Evolutionary conservation across 2,797 vertebrate species (phyloP), one percentile per base, ranked within the genome.

Genomic region (Anabas testudineus): DNA sequence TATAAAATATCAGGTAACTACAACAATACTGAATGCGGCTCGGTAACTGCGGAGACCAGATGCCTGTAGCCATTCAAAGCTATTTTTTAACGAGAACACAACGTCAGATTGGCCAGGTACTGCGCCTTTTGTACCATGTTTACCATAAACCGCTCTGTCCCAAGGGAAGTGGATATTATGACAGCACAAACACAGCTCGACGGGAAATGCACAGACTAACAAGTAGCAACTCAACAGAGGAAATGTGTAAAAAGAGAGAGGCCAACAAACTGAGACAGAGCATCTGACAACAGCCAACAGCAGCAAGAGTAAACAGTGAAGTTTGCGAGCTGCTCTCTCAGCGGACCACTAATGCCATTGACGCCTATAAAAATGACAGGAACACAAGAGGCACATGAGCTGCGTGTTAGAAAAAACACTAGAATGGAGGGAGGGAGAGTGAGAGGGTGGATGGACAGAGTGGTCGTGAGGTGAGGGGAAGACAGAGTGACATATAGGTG

Each of bases 1-100:
- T 45, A 63, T 93, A 91, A 93, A 93, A 90, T 83, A 84, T 88
- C 91, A 93, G 92, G 92, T 93, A 91, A 93, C 93, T 91, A 94
- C 89, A 94, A 93, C 92, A 93, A 76, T 91, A 83, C 88, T 53
- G 54, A 81, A 86, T 70, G 82, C 80, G 80, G 82, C 78, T 81
- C 32, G n/a, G 87, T 88, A 86, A 84, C 88, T 73, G 84, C 84
- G 88, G 88, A 88, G 84, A 90, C 82, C 85, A 81, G 80, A 88
- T 72, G 87, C 87, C 89, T 69, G 78, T 46, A 82, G 86, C 72
- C 49, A 89, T 87, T 63, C 67, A 16, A 66, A 65, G 57, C 72
- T 78, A 34, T 83, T 82, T 56, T 81, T 88, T 84, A 87, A 90
- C 49, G 22, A 86, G 80, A 86, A 70, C 52, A 85, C 79, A 90